These are phyloP conservation scores for Caenorhabditis sp. DNA, from an alignment of 2,888 invertebrate species.

Conservation along the genomic window DNA sequence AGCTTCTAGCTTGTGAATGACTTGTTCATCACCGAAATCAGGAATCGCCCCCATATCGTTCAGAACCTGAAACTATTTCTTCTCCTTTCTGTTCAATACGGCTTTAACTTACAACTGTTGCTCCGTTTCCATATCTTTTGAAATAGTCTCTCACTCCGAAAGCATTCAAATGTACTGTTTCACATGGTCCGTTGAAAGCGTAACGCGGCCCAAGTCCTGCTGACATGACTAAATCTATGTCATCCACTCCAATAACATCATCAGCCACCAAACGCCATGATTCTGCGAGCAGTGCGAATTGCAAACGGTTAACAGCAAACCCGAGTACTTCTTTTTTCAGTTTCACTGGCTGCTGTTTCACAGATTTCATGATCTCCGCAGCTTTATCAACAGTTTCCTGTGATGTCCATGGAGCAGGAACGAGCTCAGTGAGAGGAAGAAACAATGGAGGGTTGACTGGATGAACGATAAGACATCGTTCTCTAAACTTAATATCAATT, in stretches of 20 bases:
- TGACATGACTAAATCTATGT: conserved; percentile 90
- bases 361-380: conserved; percentile 90
- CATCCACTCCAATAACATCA: conserved; percentile 91
- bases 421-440: conserved; percentile 94
- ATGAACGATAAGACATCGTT: conserved; percentile 83
- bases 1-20: conserved; percentile 62
- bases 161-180: conserved; percentile 95
- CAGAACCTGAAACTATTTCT: conserved; percentile 37
- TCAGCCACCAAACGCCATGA: conserved; percentile 92
- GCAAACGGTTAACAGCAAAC: conserved; percentile 94
- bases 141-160: conserved; percentile 86
- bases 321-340: conserved; percentile 92
- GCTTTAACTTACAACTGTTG: conserved; percentile 54
- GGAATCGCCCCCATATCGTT: conserved; percentile 70
- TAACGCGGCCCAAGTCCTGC: conserved; percentile 91
- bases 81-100: not conserved
- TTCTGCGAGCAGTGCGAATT: conserved; percentile 96
- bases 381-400: conserved; percentile 89
- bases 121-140: conserved; percentile 66
- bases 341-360: conserved; percentile 94
- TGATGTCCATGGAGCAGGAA: conserved; percentile 95
- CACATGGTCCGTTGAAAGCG: conserved; percentile 94
- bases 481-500: conserved; percentile 44
- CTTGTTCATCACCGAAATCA: conserved; percentile 67
- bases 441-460: conserved; percentile 94